These are phyloP conservation scores for Thelaira solivaga DNA, from an alignment of 2,888 invertebrate species.

Conservation along the genomic window DNA sequence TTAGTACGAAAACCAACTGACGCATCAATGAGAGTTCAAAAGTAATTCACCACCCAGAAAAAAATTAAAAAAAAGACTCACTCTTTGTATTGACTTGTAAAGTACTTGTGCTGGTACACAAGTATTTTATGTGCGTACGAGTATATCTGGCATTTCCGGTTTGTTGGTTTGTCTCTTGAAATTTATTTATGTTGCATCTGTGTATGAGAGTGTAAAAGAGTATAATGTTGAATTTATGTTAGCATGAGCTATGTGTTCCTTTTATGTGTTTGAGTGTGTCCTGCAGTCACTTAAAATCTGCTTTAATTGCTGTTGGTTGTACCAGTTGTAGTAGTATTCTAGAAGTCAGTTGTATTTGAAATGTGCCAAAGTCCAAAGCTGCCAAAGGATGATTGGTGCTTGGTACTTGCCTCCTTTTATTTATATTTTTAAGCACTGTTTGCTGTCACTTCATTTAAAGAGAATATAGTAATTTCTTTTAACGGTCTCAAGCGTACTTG, in stretches of 20 bases:
- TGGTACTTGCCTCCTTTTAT: constrained; percentile 52
- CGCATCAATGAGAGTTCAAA: not conserved
- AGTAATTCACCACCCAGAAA: constrained; percentile 3
- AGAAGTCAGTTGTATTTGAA: constrained; percentile 42
- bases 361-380: constrained; percentile 63
- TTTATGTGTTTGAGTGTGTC: not conserved
- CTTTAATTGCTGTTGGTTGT: too few relatives aligned
- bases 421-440: constrained; percentile 36
- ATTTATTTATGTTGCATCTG: not conserved
- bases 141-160: constrained; percentile 50
- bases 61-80: not conserved
- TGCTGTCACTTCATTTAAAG: constrained; percentile 40
- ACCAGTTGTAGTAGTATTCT: constrained; percentile 41
- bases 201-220: constrained; percentile 22
- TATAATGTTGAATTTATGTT: constrained; percentile 35
- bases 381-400: constrained; percentile 44
- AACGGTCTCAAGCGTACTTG: not conserved
- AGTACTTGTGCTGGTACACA: too few relatives aligned
- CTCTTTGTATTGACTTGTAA: not conserved
- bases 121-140: constrained; percentile 27
- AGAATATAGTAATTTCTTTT: constrained; percentile 26
- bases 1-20: constrained; percentile 3
- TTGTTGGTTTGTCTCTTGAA: constrained; percentile 33
- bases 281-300: constrained; percentile 46
- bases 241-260: constrained; percentile 20